Conservation (phyloP, 1,140 invertebrate genomes). For the Linepithema humile region DNA sequence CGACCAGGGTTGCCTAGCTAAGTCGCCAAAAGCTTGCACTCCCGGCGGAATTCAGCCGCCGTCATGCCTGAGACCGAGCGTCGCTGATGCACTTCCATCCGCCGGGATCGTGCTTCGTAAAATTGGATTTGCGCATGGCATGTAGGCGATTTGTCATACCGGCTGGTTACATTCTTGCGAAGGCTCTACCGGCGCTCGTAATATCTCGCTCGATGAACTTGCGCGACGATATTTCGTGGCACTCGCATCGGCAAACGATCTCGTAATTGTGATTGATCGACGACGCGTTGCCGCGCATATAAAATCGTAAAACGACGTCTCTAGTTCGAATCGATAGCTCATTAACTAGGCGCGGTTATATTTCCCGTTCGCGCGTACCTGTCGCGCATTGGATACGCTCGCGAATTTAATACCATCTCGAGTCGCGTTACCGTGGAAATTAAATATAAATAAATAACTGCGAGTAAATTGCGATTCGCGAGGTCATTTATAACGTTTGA, state of each 20-base stretch:
- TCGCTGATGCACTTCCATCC: slow-evolving; percentile 70
- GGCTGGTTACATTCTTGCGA: slow-evolving; percentile 54
- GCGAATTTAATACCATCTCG: slow-evolving; percentile 45
- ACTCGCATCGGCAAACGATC: slow-evolving; percentile 46
- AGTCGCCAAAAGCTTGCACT: slow-evolving; percentile 71
- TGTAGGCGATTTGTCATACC: slow-evolving; percentile 62
- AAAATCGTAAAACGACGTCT: slow-evolving; percentile 29
- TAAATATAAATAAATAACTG: slow-evolving; percentile 58
- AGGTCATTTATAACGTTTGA: slow-evolving; percentile 49
- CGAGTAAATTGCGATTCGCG: slow-evolving; percentile 53
- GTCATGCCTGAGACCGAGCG: slow-evolving; percentile 60
- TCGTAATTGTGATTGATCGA: slow-evolving; percentile 48
- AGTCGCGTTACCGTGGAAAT: slow-evolving; percentile 42
- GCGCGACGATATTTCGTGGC: slow-evolving; percentile 48
- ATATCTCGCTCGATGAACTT: slow-evolving; percentile 54
- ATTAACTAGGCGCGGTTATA: slow-evolving; percentile 48
- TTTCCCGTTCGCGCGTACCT: slow-evolving; percentile 34
- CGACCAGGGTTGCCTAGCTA: slow-evolving; percentile 62
- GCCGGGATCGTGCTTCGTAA: slow-evolving; percentile 70
- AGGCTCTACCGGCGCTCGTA: slow-evolving; percentile 29
- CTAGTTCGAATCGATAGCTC: slow-evolving; percentile 45
- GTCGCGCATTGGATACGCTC: slow-evolving; percentile 2
- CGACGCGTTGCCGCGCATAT: slow-evolving; percentile 17
- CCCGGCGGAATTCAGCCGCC: slow-evolving; percentile 70
- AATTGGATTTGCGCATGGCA: slow-evolving; percentile 69